These are phyloP conservation scores for Pissodes strobi DNA, from an alignment of 1,140 invertebrate genomes.

Conservation along the genomic window DNA sequence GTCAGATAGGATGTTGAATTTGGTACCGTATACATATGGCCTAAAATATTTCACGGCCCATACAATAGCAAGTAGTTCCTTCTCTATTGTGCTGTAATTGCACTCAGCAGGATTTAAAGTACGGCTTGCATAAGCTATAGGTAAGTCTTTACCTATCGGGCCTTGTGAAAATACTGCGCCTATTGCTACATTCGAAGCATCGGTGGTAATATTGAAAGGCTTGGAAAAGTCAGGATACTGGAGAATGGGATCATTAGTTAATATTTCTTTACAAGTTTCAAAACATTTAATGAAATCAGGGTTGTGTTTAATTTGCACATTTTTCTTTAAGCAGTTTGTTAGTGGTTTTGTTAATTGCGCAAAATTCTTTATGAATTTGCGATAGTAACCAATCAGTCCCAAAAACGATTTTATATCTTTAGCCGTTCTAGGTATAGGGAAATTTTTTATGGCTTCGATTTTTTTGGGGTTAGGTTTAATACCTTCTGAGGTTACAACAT, in stretches of 20 bases:
- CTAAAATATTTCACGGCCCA: conserved; percentile 55
- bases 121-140: conserved; percentile 45
- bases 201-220: conserved; percentile 50
- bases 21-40: conserved; percentile 50
- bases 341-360: too few relatives aligned
- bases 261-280: conserved; percentile 38
- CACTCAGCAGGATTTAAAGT: conserved; percentile 45
- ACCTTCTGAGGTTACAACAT: conserved; percentile 22
- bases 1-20: conserved; percentile 45
- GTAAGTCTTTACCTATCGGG: conserved; percentile 37
- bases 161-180: conserved; percentile 49
- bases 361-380: too few relatives aligned
- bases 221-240: conserved; percentile 50
- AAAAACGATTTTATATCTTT: too few relatives aligned
- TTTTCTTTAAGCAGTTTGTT: too few relatives aligned
- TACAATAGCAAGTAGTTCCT: conserved; percentile 54
- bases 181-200: conserved; percentile 48
- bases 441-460: too few relatives aligned
- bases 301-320: conserved; percentile 3
- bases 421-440: too few relatives aligned
- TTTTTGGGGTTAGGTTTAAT: too few relatives aligned
- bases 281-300: conserved; percentile 31
- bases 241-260: conserved; percentile 35
- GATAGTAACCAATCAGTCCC: too few relatives aligned
- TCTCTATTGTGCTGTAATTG: conserved; percentile 47